Conservation (phyloP, 2,113 vertebrate species). For the Nerophis lumbriciformis region DNA sequence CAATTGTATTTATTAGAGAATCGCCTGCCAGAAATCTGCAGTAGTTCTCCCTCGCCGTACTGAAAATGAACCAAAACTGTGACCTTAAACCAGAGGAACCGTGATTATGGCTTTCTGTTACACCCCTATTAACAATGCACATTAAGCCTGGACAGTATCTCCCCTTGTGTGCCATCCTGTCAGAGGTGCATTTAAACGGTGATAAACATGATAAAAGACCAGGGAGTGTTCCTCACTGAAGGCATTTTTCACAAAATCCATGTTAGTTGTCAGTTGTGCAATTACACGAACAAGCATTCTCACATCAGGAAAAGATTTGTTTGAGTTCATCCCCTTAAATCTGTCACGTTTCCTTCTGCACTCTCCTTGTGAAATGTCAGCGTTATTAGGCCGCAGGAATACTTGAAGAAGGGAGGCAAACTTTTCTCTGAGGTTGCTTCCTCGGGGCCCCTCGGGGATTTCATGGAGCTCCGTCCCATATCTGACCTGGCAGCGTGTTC, state of each 20-base stretch:
- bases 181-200: background rate
- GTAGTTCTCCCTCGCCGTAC: too few relatives aligned
- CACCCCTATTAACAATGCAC: too few relatives aligned
- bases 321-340: background rate
- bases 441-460: slow-evolving; percentile 26
- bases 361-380: slow-evolving; percentile 6
- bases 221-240: background rate
- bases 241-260: background rate
- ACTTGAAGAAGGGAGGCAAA: slow-evolving; percentile 3
- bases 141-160: background rate
- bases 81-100: too few relatives aligned
- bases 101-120: too few relatives aligned
- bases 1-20: too few relatives aligned
- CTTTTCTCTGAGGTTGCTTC: slow-evolving; percentile 25
- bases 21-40: too few relatives aligned
- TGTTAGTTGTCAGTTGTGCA: background rate
- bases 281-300: background rate
- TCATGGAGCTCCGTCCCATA: slow-evolving; percentile 34
- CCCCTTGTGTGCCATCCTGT: background rate
- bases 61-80: too few relatives aligned
- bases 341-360: background rate
- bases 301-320: background rate
- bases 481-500: slow-evolving; percentile 57
- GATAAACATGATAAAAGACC: background rate
- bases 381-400: slow-evolving; percentile 2